Evolutionary conservation across 2,113 vertebrate genomes (phyloP).

Genomic region (Dipodomys stephensi): DNA sequence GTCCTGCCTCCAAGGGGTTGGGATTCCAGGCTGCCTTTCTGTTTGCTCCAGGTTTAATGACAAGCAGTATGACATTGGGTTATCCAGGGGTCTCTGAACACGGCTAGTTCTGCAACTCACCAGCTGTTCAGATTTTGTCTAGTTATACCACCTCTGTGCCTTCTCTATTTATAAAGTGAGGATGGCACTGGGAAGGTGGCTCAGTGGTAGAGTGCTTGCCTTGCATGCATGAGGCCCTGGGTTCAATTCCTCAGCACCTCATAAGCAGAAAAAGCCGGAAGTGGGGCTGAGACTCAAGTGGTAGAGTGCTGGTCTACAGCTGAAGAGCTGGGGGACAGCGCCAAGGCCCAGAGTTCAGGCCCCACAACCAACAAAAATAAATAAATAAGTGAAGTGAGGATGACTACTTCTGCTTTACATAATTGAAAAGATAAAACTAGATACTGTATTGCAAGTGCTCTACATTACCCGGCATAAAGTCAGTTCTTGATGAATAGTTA

Average conservation of each 20-base stretch:
- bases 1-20: neutral
- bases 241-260: too few relatives aligned
- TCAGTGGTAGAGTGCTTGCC: too few relatives aligned
- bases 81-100: neutral
- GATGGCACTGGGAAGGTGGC: neutral
- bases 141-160: neutral
- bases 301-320: too few relatives aligned
- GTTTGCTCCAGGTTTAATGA: constrained; percentile 11
- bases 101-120: neutral
- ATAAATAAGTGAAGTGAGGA: neutral
- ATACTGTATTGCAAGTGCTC: neutral
- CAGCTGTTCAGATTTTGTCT: neutral
- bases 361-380: too few relatives aligned
- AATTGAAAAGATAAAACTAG: constrained; percentile 23
- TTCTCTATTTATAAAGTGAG: neutral
- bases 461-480: neutral
- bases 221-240: too few relatives aligned
- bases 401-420: neutral
- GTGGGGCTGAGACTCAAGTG: too few relatives aligned
- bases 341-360: too few relatives aligned
- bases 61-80: neutral
- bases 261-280: too few relatives aligned
- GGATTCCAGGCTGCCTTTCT: neutral
- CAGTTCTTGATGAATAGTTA: neutral
- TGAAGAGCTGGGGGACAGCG: too few relatives aligned